Evolutionary conservation across 30 jellyfish, hydroid and myxozoan species (phyloP).

Genomic region (Hydractinia symbiolongicarpus): DNA sequence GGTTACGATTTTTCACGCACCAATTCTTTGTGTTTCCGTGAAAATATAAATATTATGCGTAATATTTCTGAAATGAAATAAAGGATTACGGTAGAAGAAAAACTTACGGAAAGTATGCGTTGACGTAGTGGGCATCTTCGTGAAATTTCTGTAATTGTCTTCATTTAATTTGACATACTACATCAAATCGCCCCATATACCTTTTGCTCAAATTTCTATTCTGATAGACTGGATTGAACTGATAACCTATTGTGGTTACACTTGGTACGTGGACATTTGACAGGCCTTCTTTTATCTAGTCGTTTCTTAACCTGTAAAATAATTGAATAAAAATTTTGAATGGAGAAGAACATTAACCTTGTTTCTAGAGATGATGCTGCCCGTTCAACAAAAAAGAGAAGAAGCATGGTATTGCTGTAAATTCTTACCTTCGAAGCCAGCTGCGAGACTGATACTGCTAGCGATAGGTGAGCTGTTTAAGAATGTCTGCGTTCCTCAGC

Average conservation of each 20-base stretch:
- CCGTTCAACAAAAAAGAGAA: no score
- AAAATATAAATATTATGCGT: no score
- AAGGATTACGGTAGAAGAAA: not conserved
- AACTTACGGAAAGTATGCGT: slow-evolving; percentile 23
- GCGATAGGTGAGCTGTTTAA: slow-evolving; percentile 5
- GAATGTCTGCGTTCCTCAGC: slow-evolving; percentile 27
- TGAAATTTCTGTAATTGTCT: slow-evolving; percentile 19
- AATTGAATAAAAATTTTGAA: no score
- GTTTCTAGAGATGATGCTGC: no score
- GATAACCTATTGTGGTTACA: not conserved
- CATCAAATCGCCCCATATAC: slow-evolving; percentile 17
- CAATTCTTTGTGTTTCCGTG: not conserved
- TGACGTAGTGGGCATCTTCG: slow-evolving; percentile 28
- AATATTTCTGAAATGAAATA: no score
- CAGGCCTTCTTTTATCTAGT: not conserved
- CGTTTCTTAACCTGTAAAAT: no score
- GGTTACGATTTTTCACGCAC: slow-evolving; percentile 19
- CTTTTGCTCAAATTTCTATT: not conserved
- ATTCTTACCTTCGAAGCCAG: slow-evolving; percentile 18
- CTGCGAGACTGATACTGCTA: slow-evolving; percentile 32
- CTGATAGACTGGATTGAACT: not conserved
- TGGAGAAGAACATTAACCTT: no score
- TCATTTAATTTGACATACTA: not conserved
- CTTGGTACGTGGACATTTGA: not conserved
- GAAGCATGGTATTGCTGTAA: no score